phyloP scores from a whole-genome alignment of 1,140 invertebrate species.

The Diuraphis noxia region DNA sequence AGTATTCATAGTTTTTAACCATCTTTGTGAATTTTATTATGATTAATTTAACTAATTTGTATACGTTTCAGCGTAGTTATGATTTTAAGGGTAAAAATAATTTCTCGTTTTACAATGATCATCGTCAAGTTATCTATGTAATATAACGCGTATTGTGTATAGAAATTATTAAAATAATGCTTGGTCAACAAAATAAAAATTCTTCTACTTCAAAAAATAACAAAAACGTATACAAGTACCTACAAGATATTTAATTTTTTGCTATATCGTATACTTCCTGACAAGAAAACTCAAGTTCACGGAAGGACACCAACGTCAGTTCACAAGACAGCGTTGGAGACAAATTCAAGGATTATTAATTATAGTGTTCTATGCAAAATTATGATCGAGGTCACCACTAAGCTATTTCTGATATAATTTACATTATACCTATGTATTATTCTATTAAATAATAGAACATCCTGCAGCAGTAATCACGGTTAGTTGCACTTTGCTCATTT shows the following conservation, averaged over 20 bases:
- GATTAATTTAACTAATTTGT: neutral
- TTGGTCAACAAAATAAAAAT: neutral
- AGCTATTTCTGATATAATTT: neutral
- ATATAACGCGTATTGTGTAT: neutral
- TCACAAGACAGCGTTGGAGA: neutral
- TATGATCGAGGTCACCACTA: neutral
- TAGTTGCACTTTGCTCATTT: neutral
- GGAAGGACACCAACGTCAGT: neutral
- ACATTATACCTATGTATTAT: neutral
- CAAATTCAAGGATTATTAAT: conserved; percentile 27
- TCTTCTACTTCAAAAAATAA: neutral
- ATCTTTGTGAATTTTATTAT: too few species aligned
- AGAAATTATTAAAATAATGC: neutral
- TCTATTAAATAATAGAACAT: neutral
- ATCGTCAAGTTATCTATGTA: neutral
- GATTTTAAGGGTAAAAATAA: neutral
- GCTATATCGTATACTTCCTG: neutral
- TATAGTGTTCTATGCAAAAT: conserved; percentile 12
- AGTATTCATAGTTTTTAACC: neutral
- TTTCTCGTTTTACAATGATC: neutral
- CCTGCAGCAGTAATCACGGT: neutral
- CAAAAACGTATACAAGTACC: neutral
- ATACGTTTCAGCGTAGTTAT: neutral
- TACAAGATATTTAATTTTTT: neutral
- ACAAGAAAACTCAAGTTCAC: neutral